Evolutionary conservation across 1,140 invertebrate genomes (phyloP), one percentile per base, ranked within the genome.

Genomic region (Scaptodrosophila lebanonensis): DNA sequence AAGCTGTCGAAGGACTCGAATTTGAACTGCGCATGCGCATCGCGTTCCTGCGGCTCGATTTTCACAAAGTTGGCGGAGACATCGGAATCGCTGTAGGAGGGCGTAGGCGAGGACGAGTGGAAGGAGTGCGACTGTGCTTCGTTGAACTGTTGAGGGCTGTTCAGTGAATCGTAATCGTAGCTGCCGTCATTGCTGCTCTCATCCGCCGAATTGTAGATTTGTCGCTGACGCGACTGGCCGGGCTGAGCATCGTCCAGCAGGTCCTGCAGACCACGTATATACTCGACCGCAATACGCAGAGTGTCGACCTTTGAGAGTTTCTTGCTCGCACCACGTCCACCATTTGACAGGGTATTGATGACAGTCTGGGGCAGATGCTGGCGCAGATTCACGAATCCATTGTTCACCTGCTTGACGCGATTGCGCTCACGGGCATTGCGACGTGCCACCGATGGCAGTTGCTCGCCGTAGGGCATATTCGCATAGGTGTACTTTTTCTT

Each of bases 241-340:
- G 27, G 38, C 3, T 63, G 29, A 4, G 47, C 39, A 43, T 94
- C 93, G 30, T 94, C 94, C 15, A 98, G 87, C 40, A 98, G 88
- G 58, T 93, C 90, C 84, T 98, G 93, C 15, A 99, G 89, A 60
- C 94, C 93, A 42, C 93, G 91, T 59, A 99, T 99, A 82, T 99
- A 98, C 84, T 98, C 95, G 0, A 98, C 96, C 1, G 97, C 97
- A 66, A 97, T 91, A 58, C 94, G 90, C 9, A 99, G 88, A 0
- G 97, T 99, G 82, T 99, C 97, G 17, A 98, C 97, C 90, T 99
- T 99, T 83, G 94, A 96, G 15, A 98, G 89, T 84, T 98, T 97
- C 83, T 97, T 96, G 66, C 90, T 91, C 17, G 92, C 91, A 27
- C 92, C 91, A 45, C 93, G 89, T 1, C 92, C 91, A 4, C 90